These are phyloP conservation scores for Siniperca chuatsi DNA, from an alignment of 2,113 vertebrate genomes.

Conservation along the genomic window DNA sequence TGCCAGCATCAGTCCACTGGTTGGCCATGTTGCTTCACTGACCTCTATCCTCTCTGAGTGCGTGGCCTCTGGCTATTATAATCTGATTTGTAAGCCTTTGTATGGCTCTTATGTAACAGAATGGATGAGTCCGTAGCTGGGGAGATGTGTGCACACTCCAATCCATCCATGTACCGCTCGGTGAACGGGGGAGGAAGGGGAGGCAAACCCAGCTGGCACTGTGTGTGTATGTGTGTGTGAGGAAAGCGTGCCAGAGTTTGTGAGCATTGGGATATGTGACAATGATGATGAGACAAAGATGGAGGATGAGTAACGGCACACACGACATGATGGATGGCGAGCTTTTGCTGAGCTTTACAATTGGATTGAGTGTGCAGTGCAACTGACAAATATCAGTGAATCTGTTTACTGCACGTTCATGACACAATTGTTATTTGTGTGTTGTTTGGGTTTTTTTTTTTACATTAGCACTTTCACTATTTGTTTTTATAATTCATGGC, in stretches of 20 bases:
- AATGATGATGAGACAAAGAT: slow-evolving; percentile 56
- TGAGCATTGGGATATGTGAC: slow-evolving; percentile 19
- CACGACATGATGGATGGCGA: slow-evolving; percentile 13
- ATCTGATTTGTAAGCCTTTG: slow-evolving; percentile 77
- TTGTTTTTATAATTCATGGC: not conserved
- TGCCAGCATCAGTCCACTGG: slow-evolving; percentile 33
- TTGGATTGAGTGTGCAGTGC: not conserved
- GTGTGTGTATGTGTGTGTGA: slow-evolving; percentile 42
- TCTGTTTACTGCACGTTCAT: not conserved
- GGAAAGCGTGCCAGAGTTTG: slow-evolving; percentile 50
- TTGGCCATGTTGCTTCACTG: slow-evolving; percentile 63
- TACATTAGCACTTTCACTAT: not conserved
- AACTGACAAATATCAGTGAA: not conserved
- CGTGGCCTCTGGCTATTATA: slow-evolving; percentile 61
- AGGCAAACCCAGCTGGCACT: slow-evolving; percentile 27
- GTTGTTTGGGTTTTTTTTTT: not conserved
- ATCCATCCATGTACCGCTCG: slow-evolving; percentile 39
- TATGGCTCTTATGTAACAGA: slow-evolving; percentile 77
- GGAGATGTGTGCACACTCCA: slow-evolving; percentile 44
- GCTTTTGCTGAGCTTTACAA: not conserved
- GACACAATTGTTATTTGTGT: not conserved
- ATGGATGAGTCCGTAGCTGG: slow-evolving; percentile 63
- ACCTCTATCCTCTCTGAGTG: slow-evolving; percentile 62
- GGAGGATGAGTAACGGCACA: slow-evolving; percentile 47
- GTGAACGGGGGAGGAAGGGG: slow-evolving; percentile 14